Conservation (phyloP, 2,888 invertebrate genomes). For the Lagria hirta region DNA sequence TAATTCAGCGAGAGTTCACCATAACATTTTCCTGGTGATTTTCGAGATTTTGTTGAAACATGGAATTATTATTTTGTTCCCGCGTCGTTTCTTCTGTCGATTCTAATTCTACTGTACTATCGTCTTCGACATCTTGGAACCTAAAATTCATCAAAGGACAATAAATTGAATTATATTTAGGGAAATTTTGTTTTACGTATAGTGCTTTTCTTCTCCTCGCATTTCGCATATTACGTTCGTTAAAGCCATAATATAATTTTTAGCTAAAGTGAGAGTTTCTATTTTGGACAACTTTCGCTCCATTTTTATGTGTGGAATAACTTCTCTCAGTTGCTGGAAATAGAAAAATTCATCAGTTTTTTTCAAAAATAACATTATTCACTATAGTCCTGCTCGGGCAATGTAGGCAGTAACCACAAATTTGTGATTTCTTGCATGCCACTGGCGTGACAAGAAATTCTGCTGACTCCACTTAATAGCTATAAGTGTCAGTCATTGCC, state of each 20-base stretch:
- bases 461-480: too few relatives aligned
- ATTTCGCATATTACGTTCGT: conserved; percentile 79
- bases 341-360: conserved; percentile 7
- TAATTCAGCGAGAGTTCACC: conserved; percentile 41
- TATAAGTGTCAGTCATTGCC: too few relatives aligned
- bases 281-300: conserved; percentile 77
- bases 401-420: too few relatives aligned
- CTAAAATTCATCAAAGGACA: conserved; percentile 35
- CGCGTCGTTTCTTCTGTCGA: conserved; percentile 39
- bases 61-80: conserved; percentile 60
- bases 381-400: too few relatives aligned
- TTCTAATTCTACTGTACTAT: conserved; percentile 49
- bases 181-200: conserved; percentile 56
- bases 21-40: conserved; percentile 46
- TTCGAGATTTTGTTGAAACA: conserved; percentile 60
- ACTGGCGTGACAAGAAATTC: too few relatives aligned
- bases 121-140: conserved; percentile 54
- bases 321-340: conserved; percentile 69
- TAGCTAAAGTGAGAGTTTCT: conserved; percentile 76
- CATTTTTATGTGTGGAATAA: conserved; percentile 77
- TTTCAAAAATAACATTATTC: too few relatives aligned
- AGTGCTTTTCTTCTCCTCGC: conserved; percentile 69
- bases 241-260: conserved; percentile 81
- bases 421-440: too few relatives aligned
- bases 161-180: not conserved